These are phyloP conservation scores for Leptoteleia sp. DNA, from an alignment of 1,140 invertebrate genomes.

Conservation along the genomic window DNA sequence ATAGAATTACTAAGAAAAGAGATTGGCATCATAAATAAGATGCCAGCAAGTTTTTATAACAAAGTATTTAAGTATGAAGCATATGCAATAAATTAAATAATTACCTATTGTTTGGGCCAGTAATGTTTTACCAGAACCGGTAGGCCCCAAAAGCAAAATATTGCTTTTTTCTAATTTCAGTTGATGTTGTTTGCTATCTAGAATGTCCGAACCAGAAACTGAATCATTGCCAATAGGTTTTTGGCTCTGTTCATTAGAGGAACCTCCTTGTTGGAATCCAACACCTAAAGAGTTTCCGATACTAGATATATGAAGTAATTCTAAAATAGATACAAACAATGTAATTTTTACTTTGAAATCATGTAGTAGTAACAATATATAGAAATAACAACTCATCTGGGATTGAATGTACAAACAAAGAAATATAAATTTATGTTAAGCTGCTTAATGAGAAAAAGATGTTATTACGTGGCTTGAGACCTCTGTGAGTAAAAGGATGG, in stretches of 20 bases:
- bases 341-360: slow-evolving; percentile 8
- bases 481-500: slow-evolving; percentile 88
- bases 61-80: too few relatives aligned
- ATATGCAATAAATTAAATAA: slow-evolving; percentile 8
- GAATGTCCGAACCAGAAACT: slow-evolving; percentile 88
- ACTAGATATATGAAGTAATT: slow-evolving; percentile 91
- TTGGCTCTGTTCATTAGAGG: slow-evolving; percentile 71
- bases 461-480: slow-evolving; percentile 82
- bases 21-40: too few relatives aligned
- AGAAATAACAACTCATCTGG: slow-evolving; percentile 1
- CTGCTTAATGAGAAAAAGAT: slow-evolving; percentile 32
- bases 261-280: slow-evolving; percentile 76
- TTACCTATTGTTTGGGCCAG: slow-evolving; percentile 94
- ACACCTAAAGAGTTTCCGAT: slow-evolving; percentile 85
- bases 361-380: neutral
- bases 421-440: neutral
- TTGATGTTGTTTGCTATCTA: slow-evolving; percentile 92
- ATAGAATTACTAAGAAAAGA: too few relatives aligned
- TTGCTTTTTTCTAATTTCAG: slow-evolving; percentile 98
- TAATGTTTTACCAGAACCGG: slow-evolving; percentile 98
- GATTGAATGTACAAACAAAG: neutral
- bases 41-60: too few relatives aligned
- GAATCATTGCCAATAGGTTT: slow-evolving; percentile 68
- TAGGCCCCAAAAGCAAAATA: slow-evolving; percentile 97
- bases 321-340: slow-evolving; percentile 80